phyloP scores from a whole-genome alignment of 2,888 invertebrate genomes.

The Drosophila macrospina region DNA sequence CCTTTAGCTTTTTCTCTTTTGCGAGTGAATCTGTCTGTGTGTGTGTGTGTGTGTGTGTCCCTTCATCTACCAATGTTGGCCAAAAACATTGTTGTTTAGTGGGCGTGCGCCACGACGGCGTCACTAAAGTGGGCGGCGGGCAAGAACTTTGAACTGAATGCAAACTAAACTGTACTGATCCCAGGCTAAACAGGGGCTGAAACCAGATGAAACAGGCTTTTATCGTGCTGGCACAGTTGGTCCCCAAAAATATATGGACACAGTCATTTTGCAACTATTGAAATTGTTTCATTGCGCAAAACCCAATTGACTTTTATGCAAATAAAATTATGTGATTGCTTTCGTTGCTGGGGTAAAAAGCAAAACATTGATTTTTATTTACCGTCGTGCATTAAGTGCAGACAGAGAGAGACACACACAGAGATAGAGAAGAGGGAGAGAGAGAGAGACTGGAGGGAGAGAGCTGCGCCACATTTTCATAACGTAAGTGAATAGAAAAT shows the following conservation, averaged over 20 bases:
- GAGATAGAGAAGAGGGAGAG: conserved; percentile 6
- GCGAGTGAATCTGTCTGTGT: conserved; percentile 23
- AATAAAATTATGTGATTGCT: conserved; percentile 75
- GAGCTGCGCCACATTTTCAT: conserved; percentile 73
- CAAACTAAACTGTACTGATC: conserved; percentile 27
- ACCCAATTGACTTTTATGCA: conserved; percentile 78
- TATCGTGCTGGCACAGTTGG: conserved; percentile 16
- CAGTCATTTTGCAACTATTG: conserved; percentile 60
- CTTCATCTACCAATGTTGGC: conserved; percentile 18
- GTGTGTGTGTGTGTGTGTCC: conserved; percentile 6
- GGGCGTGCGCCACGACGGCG: conserved; percentile 73
- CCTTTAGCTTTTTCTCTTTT: conserved; percentile 60
- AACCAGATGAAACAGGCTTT: conserved; percentile 22
- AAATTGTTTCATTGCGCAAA: conserved; percentile 69
- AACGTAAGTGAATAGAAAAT: conserved; percentile 81
- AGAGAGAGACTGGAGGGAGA: neutral
- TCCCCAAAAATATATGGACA: conserved; percentile 27
- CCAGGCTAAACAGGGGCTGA: conserved; percentile 18
- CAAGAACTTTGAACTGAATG: conserved; percentile 10
- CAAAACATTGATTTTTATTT: conserved; percentile 76
- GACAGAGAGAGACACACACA: conserved; percentile 22
- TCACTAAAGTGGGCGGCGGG: conserved; percentile 30
- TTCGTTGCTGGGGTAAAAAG: conserved; percentile 51
- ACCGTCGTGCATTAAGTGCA: conserved; percentile 72
- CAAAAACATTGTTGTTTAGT: conserved; percentile 63